These are phyloP conservation scores for Etheostoma perlongum DNA, from an alignment of 2,797 vertebrate genomes.

Conservation along the genomic window DNA sequence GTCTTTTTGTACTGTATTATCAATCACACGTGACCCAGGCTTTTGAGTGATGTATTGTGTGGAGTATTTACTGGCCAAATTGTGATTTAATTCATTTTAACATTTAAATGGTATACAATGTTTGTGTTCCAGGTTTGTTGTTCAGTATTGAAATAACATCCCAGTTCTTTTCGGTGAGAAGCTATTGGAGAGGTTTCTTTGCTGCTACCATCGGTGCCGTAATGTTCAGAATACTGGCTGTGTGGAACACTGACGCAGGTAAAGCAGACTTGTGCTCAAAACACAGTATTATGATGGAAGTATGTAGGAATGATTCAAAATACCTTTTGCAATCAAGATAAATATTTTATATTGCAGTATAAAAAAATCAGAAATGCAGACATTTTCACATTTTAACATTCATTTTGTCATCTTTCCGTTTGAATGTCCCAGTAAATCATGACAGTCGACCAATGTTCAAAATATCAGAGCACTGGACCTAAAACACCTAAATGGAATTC, in stretches of 20 bases:
- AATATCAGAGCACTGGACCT: too few relatives aligned
- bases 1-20: background rate
- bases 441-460: too few relatives aligned
- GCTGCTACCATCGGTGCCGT: slow-evolving; percentile 98
- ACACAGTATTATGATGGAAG: background rate
- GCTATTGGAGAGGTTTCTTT: slow-evolving; percentile 98
- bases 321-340: too few relatives aligned
- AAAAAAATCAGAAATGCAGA: background rate
- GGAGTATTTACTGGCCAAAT: background rate
- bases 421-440: too few relatives aligned
- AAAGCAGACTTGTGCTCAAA: background rate
- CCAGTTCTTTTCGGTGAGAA: slow-evolving; percentile 97
- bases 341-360: too few relatives aligned
- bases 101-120: too few relatives aligned
- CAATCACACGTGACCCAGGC: background rate
- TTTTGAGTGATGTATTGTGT: background rate
- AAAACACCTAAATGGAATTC: too few relatives aligned
- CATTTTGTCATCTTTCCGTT: too few relatives aligned
- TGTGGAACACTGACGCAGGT: slow-evolving; percentile 99
- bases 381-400: too few relatives aligned
- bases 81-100: background rate
- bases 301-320: background rate
- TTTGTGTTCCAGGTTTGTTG: slow-evolving; percentile 88
- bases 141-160: slow-evolving; percentile 99
- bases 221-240: slow-evolving; percentile 96